A percentile compares a stretch with the other conserved stretches of the same genome.
Evolutionary conservation across 2,797 vertebrate genomes (phyloP).

Genomic region (Notoglanidium macrostoma): DNA sequence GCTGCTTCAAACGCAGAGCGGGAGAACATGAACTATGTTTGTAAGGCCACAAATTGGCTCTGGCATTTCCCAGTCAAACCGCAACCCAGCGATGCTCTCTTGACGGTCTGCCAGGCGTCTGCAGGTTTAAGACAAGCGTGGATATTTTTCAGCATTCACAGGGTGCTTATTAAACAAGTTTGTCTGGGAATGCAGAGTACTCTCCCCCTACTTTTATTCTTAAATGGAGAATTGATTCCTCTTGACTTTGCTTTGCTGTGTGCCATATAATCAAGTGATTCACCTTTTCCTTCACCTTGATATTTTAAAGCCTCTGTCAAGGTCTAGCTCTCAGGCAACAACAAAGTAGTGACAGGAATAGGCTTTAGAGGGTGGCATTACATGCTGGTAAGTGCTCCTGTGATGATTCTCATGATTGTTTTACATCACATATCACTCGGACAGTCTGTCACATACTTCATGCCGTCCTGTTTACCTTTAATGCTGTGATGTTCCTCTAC

Average conservation of each 20-base stretch:
- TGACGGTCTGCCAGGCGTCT: slow-evolving; percentile 15
- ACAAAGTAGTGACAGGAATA: background rate
- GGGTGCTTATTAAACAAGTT: slow-evolving; percentile 35
- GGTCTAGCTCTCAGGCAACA: background rate
- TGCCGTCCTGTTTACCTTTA: background rate
- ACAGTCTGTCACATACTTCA: background rate
- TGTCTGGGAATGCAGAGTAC: slow-evolving; percentile 48
- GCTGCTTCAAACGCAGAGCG: slow-evolving; percentile 9
- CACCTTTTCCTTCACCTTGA: background rate
- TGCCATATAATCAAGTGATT: slow-evolving; percentile 4
- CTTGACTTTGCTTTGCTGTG: slow-evolving; percentile 16
- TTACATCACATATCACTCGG: background rate
- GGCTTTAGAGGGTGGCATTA: background rate
- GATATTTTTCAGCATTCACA: slow-evolving; percentile 17
- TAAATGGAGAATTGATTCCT: slow-evolving; percentile 19
- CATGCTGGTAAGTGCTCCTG: background rate
- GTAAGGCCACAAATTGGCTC: slow-evolving; percentile 24
- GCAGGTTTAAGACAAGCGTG: background rate
- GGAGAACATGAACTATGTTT: slow-evolving; percentile 15
- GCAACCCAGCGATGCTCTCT: slow-evolving; percentile 3
- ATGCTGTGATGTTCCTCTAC: background rate
- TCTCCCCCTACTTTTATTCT: slow-evolving; percentile 22
- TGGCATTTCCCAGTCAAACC: slow-evolving; percentile 12
- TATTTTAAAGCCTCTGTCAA: background rate
- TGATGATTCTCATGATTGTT: background rate